A percentile compares a stretch with the other conserved stretches of the same genome.
Evolutionary conservation across 2,888 invertebrate species (phyloP).

Genomic region (Phalangium opilio): DNA sequence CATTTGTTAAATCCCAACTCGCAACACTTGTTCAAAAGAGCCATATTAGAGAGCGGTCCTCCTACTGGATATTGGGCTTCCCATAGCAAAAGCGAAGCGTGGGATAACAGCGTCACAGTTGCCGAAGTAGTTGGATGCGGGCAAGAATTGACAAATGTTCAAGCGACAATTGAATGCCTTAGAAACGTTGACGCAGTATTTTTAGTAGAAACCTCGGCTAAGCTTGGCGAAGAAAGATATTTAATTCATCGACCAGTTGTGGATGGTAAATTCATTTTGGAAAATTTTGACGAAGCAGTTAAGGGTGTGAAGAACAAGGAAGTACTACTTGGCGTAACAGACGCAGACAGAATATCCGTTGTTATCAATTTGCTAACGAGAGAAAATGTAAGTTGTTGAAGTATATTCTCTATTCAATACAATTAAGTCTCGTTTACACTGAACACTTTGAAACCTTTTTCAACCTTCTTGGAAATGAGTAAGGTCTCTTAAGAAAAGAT

Average conservation of each 20-base stretch:
- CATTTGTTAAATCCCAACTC: conserved; percentile 11
- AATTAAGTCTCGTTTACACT: too few relatives aligned
- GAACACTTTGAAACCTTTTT: too few relatives aligned
- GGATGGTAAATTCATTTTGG: conserved; percentile 8
- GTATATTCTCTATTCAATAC: too few relatives aligned
- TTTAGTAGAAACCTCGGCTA: conserved; percentile 6
- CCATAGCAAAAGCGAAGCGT: too few relatives aligned
- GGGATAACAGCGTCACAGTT: not conserved
- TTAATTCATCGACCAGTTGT: conserved; percentile 6
- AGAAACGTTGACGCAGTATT: conserved; percentile 4
- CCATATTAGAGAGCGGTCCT: conserved; percentile 12
- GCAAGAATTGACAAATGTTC: not conserved
- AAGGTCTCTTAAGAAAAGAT: too few relatives aligned
- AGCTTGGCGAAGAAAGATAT: not conserved
- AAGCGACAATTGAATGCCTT: conserved; percentile 7
- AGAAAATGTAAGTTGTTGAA: too few relatives aligned
- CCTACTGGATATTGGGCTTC: too few relatives aligned
- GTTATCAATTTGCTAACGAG: too few relatives aligned
- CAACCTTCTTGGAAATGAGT: too few relatives aligned
- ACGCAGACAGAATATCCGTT: conserved; percentile 16
- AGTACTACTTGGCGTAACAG: conserved; percentile 11
- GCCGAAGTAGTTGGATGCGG: conserved; percentile 10
- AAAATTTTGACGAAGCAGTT: not conserved
- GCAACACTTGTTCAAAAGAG: conserved; percentile 9
- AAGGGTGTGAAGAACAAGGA: conserved; percentile 10